phyloP scores from a whole-genome alignment of 2,797 vertebrate species.

The Tapirus indicus region DNA sequence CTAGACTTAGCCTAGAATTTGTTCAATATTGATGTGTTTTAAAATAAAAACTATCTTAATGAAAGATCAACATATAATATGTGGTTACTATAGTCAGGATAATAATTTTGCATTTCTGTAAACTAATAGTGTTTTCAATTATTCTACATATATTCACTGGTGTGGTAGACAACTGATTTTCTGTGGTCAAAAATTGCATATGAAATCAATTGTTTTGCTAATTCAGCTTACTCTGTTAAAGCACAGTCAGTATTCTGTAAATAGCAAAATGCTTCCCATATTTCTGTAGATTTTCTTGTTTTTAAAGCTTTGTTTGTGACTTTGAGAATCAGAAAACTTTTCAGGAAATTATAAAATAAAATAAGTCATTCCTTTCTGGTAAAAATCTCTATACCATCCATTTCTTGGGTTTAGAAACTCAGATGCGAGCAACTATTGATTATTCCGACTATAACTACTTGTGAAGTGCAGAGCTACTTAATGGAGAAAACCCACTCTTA shows the following conservation, averaged over 20 bases:
- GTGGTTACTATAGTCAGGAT: not conserved
- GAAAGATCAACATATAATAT: not conserved
- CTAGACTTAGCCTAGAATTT: not conserved
- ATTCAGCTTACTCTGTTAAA: not conserved
- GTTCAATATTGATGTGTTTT: not conserved
- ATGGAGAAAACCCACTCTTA: not conserved
- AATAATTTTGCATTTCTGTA: not conserved
- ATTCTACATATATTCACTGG: not conserved
- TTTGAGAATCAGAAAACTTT: not conserved
- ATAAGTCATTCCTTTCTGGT: not conserved
- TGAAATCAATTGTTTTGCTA: not conserved
- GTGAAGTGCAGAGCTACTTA: not conserved
- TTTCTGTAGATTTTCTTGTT: not conserved
- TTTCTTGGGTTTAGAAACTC: constrained; percentile 4
- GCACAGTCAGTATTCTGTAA: not conserved
- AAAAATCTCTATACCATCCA: not conserved
- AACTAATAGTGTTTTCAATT: not conserved
- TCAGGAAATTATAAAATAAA: not conserved
- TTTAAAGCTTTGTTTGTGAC: constrained; percentile 44
- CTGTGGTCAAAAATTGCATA: not conserved
- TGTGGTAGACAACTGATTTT: not conserved
- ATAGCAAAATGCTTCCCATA: not conserved
- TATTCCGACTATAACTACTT: not conserved
- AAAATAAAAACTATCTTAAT: not conserved
- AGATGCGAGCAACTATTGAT: not conserved